Evolutionary conservation across 2,797 vertebrate genomes (phyloP).

Genomic region (Sebastes steindachneri): DNA sequence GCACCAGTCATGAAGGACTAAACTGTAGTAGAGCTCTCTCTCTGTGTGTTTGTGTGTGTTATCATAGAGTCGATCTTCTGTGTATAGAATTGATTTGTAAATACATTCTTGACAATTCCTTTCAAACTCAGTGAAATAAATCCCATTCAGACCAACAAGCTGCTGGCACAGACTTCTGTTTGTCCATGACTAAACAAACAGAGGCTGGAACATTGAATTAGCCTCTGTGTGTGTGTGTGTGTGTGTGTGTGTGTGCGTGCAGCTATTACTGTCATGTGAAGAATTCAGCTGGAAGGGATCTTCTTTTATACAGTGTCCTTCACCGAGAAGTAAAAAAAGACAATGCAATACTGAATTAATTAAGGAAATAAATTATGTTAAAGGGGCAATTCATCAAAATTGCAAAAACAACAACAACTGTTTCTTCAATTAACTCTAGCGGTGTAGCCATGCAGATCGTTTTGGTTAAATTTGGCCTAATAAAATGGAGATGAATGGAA

Average conservation of each 20-base stretch:
- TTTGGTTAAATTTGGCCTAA: too few species aligned
- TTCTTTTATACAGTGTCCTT: not conserved
- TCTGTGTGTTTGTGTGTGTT: not conserved
- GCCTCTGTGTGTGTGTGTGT: not conserved
- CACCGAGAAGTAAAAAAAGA: not conserved
- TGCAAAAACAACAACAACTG: not conserved
- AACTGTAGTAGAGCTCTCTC: not conserved
- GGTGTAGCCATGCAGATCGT: too few species aligned
- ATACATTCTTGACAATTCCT: constrained; percentile 46
- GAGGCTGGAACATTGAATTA: constrained; percentile 52
- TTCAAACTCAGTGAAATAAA: constrained; percentile 48
- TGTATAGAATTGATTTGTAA: constrained; percentile 57
- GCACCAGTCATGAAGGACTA: constrained; percentile 37
- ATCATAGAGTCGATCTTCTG: constrained; percentile 35
- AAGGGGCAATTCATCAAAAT: not conserved
- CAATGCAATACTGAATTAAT: not conserved
- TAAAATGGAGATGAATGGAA: too few species aligned
- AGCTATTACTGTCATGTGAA: constrained; percentile 3
- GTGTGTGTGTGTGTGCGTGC: not conserved
- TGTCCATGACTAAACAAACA: constrained; percentile 48
- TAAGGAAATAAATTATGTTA: not conserved
- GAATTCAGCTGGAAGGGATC: constrained; percentile 2
- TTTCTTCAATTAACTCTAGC: too few species aligned
- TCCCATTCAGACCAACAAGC: constrained; percentile 45
- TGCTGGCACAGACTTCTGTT: constrained; percentile 38